These are phyloP conservation scores for Aphelenchoides fujianensis DNA, from an alignment of 1,140 invertebrate genomes.

Conservation along the genomic window DNA sequence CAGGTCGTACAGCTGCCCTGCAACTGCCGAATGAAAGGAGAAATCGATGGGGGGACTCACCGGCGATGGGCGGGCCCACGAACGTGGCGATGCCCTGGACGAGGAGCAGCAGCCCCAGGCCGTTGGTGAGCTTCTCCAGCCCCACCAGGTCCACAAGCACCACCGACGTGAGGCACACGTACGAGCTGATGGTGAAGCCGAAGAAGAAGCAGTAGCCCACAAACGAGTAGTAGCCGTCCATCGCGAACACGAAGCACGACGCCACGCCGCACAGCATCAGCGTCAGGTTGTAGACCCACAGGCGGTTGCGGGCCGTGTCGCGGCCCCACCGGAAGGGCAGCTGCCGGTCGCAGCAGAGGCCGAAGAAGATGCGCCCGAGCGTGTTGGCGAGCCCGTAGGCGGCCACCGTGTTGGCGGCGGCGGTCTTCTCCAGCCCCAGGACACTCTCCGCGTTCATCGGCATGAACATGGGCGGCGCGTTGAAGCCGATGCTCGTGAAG, in stretches of 20 bases:
- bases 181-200: conserved; percentile 78
- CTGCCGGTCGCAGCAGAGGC: conserved; percentile 69
- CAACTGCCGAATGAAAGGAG: no score
- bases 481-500: conserved; percentile 90
- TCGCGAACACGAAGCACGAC: conserved; percentile 75
- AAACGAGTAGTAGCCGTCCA: conserved; percentile 80
- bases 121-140: conserved; percentile 89
- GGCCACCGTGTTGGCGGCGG: conserved; percentile 82
- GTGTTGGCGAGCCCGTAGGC: conserved; percentile 88
- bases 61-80: conserved; percentile 71
- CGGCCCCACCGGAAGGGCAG: conserved; percentile 80
- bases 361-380: conserved; percentile 70
- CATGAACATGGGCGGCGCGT: conserved; percentile 82
- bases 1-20: conserved; percentile 76
- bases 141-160: conserved; percentile 85
- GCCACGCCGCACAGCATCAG: conserved; percentile 77
- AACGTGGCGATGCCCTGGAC: conserved; percentile 88
- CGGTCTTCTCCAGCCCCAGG: conserved; percentile 68
- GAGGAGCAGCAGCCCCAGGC: conserved; percentile 88
- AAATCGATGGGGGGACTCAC: no score
- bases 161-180: conserved; percentile 91
- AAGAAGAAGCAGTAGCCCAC: conserved; percentile 75
- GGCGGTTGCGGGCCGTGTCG: conserved; percentile 72
- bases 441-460: conserved; percentile 63
- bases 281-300: conserved; percentile 81